Evolutionary conservation across 2,888 invertebrate species (phyloP).

Genomic region (Lithophane semibrunnea): DNA sequence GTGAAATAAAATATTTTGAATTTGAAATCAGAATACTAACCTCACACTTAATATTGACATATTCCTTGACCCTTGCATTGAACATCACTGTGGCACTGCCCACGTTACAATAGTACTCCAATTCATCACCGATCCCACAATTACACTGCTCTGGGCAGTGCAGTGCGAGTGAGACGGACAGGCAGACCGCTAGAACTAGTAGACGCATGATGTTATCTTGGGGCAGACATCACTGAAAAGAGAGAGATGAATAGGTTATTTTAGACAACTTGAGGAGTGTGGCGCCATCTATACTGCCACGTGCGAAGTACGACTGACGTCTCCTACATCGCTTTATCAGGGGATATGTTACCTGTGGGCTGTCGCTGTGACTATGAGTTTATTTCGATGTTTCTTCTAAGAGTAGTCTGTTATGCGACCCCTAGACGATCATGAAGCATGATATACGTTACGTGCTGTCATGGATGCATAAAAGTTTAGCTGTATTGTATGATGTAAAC

Average conservation of each 20-base stretch:
- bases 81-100: background rate
- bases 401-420: too few species aligned
- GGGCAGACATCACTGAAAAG: constrained; percentile 37
- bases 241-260: constrained; percentile 5
- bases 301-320: background rate
- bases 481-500: too few species aligned
- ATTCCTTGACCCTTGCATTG: constrained; percentile 38
- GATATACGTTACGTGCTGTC: too few species aligned
- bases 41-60: constrained; percentile 41
- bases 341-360: too few species aligned
- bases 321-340: too few species aligned
- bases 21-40: constrained; percentile 21
- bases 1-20: background rate
- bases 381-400: too few species aligned
- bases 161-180: constrained; percentile 14
- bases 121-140: constrained; percentile 21
- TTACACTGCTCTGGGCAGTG: constrained; percentile 19
- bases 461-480: too few species aligned
- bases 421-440: too few species aligned
- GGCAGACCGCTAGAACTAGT: constrained; percentile 4
- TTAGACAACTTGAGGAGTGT: background rate
- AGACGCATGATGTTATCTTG: constrained; percentile 25
- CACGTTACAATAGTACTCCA: constrained; percentile 28
- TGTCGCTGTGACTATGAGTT: too few species aligned
- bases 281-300: background rate